A percentile compares a stretch with the other conserved stretches of the same genome.
Conservation (phyloP, 2,797 vertebrate species). For the Ceryle rudis region DNA sequence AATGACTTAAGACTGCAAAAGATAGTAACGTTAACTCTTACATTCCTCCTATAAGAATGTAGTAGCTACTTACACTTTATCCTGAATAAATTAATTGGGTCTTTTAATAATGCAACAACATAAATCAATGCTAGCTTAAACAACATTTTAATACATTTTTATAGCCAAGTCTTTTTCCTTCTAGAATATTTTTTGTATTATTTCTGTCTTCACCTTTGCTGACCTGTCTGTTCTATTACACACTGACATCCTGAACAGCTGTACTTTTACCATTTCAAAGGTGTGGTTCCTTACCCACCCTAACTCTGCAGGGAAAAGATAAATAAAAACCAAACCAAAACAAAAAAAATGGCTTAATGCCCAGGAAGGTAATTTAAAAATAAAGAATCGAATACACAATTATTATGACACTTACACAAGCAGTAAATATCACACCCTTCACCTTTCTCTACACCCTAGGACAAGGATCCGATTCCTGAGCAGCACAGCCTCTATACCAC, state of each 20-base stretch:
- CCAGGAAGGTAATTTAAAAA: conserved; percentile 70
- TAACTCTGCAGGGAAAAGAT: conserved; percentile 15
- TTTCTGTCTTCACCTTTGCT: not conserved
- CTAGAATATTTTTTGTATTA: not conserved
- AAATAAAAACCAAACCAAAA: conserved; percentile 2
- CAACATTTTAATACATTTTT: not conserved
- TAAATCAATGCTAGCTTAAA: not conserved
- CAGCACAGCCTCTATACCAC: conserved; percentile 61
- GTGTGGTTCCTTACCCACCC: conserved; percentile 33
- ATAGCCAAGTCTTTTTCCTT: not conserved
- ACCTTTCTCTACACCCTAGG: conserved; percentile 64
- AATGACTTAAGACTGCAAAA: not conserved
- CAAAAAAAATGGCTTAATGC: conserved; percentile 50
- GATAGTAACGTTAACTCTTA: not conserved
- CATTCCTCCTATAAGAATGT: not conserved
- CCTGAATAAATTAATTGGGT: not conserved
- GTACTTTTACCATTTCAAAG: conserved; percentile 36
- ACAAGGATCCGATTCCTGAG: conserved; percentile 69
- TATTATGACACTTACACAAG: conserved; percentile 73
- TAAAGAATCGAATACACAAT: conserved; percentile 67
- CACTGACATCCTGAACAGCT: conserved; percentile 11
- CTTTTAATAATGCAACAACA: not conserved
- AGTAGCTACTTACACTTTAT: not conserved
- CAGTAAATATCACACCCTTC: conserved; percentile 74
- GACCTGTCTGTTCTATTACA: not conserved